Evolutionary conservation across 2,797 vertebrate genomes (phyloP).

Genomic region (Podarcis siculus): DNA sequence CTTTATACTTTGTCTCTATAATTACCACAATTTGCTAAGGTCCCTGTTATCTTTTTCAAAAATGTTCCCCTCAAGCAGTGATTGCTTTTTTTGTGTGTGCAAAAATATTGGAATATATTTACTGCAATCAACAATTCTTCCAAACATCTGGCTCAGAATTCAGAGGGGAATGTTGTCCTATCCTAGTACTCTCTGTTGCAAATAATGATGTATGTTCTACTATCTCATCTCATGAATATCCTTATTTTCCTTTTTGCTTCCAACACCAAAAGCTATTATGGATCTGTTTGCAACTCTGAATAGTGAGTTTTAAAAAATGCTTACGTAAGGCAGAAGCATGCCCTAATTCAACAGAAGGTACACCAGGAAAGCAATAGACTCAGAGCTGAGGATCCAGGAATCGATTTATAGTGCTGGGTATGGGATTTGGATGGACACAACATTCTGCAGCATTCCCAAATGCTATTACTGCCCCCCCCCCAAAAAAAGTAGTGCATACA

Average conservation of each 20-base stretch:
- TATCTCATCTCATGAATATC: not conserved
- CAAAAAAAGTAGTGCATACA: accelerated
- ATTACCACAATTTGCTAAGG: not conserved
- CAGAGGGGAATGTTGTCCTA: not conserved
- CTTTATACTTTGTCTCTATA: not conserved
- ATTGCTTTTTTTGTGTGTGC: not conserved
- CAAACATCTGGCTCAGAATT: constrained; percentile 8
- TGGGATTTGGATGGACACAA: not conserved
- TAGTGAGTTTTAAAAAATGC: constrained; percentile 2
- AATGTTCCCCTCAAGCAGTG: not conserved
- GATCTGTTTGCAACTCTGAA: not conserved
- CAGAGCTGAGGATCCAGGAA: not conserved
- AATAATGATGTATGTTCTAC: constrained; percentile 2
- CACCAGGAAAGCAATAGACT: not conserved
- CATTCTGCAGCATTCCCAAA: constrained; percentile 1
- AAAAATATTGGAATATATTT: not conserved
- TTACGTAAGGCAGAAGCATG: constrained; percentile 22
- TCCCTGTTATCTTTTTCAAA: not conserved
- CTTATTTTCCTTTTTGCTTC: not conserved
- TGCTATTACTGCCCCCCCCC: not conserved
- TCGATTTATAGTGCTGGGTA: not conserved
- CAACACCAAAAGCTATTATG: constrained; percentile 21
- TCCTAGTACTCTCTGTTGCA: not conserved
- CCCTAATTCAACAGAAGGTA: constrained; percentile 2
- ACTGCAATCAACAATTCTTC: constrained; percentile 4